These are phyloP conservation scores for Paedocypris sp. DNA, from an alignment of 2,113 vertebrate genomes.

Conservation along the genomic window DNA sequence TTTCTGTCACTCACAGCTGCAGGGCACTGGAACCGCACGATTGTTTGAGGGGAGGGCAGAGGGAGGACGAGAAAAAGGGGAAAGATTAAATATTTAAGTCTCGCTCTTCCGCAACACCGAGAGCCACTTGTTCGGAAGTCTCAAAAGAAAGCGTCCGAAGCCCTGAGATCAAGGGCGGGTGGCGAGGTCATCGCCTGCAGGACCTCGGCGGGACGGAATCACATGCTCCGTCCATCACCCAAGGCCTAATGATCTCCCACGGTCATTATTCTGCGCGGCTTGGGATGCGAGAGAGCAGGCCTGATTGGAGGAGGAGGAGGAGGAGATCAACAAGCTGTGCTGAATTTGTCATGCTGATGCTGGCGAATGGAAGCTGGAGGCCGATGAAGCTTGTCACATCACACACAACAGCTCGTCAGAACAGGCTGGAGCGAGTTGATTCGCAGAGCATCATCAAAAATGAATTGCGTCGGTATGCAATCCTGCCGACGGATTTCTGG, in stretches of 20 bases:
- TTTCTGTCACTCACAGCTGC: slow-evolving; percentile 39
- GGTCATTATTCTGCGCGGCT: slow-evolving; percentile 11
- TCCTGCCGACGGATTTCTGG: slow-evolving; percentile 11
- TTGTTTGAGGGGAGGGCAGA: slow-evolving; percentile 25
- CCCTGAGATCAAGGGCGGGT: slow-evolving; percentile 17
- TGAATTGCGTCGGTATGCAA: slow-evolving; percentile 13
- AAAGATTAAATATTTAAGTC: slow-evolving; percentile 46
- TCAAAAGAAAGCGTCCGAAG: slow-evolving; percentile 24
- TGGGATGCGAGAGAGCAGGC: neutral
- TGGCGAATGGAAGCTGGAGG: neutral
- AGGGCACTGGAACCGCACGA: slow-evolving; percentile 32
- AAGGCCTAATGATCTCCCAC: slow-evolving; percentile 23
- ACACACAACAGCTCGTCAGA: slow-evolving; percentile 18
- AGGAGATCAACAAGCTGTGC: neutral
- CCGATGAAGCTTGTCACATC: neutral
- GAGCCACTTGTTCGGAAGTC: slow-evolving; percentile 33
- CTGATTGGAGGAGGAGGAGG: slow-evolving; percentile 1
- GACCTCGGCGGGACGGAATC: slow-evolving; percentile 2
- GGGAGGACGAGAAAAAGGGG: slow-evolving; percentile 9
- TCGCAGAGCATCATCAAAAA: slow-evolving; percentile 35
- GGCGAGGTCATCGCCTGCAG: slow-evolving; percentile 25
- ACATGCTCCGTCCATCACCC: slow-evolving; percentile 4
- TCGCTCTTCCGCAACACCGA: slow-evolving; percentile 36
- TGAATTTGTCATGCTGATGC: slow-evolving; percentile 1
- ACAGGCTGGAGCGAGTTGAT: slow-evolving; percentile 9